Conservation (phyloP, 2,888 invertebrate genomes). For the Aspidiotus rigidus region DNA sequence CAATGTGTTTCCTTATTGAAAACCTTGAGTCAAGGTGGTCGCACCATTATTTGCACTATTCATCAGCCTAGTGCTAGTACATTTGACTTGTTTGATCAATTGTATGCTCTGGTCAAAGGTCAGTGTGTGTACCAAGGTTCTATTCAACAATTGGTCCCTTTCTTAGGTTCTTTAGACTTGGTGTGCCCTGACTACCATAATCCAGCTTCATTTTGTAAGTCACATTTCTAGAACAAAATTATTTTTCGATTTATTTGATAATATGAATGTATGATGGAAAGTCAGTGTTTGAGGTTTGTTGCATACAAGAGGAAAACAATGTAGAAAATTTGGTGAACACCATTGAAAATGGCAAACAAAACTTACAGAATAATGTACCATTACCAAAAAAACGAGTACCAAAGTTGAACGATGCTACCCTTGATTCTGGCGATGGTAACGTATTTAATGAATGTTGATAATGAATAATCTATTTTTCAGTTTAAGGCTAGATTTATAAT, state of each 20-base stretch:
- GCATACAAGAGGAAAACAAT: conserved; percentile 91
- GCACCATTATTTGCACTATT: conserved; percentile 90
- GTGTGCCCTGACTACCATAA: conserved; percentile 94
- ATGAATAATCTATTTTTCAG: no score
- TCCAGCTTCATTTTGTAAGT: conserved; percentile 79
- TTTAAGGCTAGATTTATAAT: no score
- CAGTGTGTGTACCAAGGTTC: conserved; percentile 91
- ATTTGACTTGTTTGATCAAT: conserved; percentile 92
- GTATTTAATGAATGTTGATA: no score
- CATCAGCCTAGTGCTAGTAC: conserved; percentile 94
- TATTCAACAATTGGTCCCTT: conserved; percentile 72
- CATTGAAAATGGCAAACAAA: conserved; percentile 72
- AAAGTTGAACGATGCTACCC: conserved; percentile 45
- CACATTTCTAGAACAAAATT: not conserved
- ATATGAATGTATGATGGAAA: not conserved
- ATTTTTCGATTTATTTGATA: not conserved
- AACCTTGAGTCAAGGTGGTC: conserved; percentile 76
- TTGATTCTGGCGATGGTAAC: conserved; percentile 28
- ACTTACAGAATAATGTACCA: conserved; percentile 63
- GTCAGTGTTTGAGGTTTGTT: conserved; percentile 83
- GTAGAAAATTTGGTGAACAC: conserved; percentile 73
- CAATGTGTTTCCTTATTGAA: conserved; percentile 86
- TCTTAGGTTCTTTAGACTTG: conserved; percentile 67
- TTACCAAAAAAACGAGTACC: conserved; percentile 54
- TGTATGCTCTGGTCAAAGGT: conserved; percentile 87